Evolutionary conservation across 2,888 invertebrate species (phyloP), one percentile per base, ranked within the genome.

Genomic region (Apantesis nais): DNA sequence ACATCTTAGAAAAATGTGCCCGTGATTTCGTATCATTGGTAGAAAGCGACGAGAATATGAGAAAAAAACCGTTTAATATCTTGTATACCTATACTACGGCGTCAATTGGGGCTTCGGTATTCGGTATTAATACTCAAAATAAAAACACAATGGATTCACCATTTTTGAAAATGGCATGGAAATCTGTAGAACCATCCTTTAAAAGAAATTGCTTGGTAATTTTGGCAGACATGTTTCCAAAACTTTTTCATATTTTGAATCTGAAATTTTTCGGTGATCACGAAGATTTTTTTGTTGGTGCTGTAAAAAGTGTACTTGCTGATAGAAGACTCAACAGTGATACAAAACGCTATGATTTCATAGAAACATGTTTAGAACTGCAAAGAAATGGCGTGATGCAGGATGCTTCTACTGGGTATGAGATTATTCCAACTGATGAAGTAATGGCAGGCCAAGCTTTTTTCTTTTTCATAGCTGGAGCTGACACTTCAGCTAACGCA

Each of bases 401-500:
- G n/a, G 92, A 93, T 48, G 58, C 66, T 0, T 63, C 72, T 0
- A 90, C 90, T 2, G 88, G 87, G 0, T 91, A 83, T 70, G 82
- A 89, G 68, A 52, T 92, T 14, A 80, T 86, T 7, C 87, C 89
- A 0, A 87, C 90, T 9, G 90, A 89, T 65, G 90, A 91, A 79
- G 25, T 93, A 1, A 60, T 94, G 39, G 90, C 92, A 4, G 92
- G 93, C 2, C 94, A 95, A 78, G 92, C 93, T 0, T 93, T 95
- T 67, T 90, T 94, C 74, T 95, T 95, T 72, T 94, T 94, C 55
- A 72, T 93, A 48, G 95, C 93, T 48, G 95, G 95, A 0, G 88
- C 90, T 5, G 95, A 95, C 62, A 92, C 94, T 0, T 88, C 92
- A 16, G 92, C 94, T 1, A 90, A 85, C 16, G 77, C 90, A 0